Evolutionary conservation across 2,113 vertebrate genomes (phyloP).

Genomic region (Pogonocichla stellata): DNA sequence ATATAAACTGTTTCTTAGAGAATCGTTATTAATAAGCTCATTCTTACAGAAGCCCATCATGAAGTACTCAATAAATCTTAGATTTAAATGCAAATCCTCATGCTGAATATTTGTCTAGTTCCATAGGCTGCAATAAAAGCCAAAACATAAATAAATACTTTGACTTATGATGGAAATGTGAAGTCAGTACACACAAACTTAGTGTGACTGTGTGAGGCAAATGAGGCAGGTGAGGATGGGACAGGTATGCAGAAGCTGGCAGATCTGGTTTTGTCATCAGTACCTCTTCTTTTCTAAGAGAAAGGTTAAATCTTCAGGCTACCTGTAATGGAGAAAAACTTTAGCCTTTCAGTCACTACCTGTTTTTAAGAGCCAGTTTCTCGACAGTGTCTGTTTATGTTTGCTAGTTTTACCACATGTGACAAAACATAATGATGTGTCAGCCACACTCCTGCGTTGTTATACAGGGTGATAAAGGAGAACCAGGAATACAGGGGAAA

Average conservation of each 20-base stretch:
- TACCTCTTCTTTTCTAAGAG: background rate
- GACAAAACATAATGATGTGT: background rate
- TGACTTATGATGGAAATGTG: background rate
- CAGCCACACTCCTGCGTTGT: background rate
- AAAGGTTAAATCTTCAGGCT: background rate
- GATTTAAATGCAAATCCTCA: background rate
- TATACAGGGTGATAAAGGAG: slow-evolving; percentile 87
- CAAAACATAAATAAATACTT: background rate
- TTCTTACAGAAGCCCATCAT: background rate
- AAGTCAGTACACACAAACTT: background rate
- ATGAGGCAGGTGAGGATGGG: background rate
- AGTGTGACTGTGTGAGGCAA: background rate
- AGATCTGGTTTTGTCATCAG: background rate
- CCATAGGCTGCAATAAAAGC: background rate
- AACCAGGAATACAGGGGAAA: slow-evolving; percentile 81
- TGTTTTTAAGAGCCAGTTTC: background rate
- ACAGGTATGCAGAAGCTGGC: background rate
- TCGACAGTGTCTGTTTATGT: background rate
- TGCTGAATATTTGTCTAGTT: background rate
- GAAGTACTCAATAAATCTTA: background rate
- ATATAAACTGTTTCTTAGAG: background rate
- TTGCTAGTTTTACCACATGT: background rate
- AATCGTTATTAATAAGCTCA: background rate
- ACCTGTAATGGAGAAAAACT: background rate
- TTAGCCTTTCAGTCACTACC: background rate